Conservation (phyloP, 2,888 invertebrate species). For the Lacanobia oleracea region DNA sequence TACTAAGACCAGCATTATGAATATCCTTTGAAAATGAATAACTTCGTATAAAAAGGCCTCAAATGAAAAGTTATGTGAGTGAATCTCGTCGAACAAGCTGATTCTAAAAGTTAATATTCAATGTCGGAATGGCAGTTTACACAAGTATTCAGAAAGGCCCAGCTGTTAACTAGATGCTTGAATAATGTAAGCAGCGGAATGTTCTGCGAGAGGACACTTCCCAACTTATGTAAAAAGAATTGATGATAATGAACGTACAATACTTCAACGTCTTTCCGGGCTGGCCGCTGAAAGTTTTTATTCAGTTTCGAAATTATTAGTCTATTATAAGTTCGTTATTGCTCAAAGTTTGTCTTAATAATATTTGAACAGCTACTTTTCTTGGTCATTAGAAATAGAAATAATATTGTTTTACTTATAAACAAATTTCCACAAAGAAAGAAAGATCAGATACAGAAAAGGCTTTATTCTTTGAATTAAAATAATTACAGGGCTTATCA, state of each 20-base stretch:
- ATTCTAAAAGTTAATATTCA: slow-evolving; percentile 79
- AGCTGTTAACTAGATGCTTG: slow-evolving; percentile 74
- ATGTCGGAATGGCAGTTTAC: slow-evolving; percentile 81
- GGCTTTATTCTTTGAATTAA: slow-evolving; percentile 5
- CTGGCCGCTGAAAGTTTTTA: slow-evolving; percentile 35
- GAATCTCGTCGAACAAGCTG: slow-evolving; percentile 68
- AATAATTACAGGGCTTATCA: not conserved
- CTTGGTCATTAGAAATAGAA: not conserved
- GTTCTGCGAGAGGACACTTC: slow-evolving; percentile 57
- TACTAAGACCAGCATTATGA: slow-evolving; percentile 14
- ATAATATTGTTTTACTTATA: not conserved
- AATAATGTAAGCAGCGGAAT: slow-evolving; percentile 75
- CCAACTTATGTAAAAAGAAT: slow-evolving; percentile 58
- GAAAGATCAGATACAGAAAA: not conserved
- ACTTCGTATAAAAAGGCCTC: slow-evolving; percentile 22
- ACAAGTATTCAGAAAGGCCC: slow-evolving; percentile 75
- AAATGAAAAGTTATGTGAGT: slow-evolving; percentile 48
- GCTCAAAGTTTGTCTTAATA: slow-evolving; percentile 11
- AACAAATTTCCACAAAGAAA: not conserved
- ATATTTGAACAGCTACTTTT: slow-evolving; percentile 12
- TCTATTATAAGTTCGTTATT: slow-evolving; percentile 31
- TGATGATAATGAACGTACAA: slow-evolving; percentile 62
- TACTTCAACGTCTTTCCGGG: slow-evolving; percentile 37
- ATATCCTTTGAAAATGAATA: slow-evolving; percentile 34
- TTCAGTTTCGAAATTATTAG: slow-evolving; percentile 44